Evolutionary conservation across 2,888 invertebrate species (phyloP), one percentile per base, ranked within the genome.

Genomic region (Acleris cristana): DNA sequence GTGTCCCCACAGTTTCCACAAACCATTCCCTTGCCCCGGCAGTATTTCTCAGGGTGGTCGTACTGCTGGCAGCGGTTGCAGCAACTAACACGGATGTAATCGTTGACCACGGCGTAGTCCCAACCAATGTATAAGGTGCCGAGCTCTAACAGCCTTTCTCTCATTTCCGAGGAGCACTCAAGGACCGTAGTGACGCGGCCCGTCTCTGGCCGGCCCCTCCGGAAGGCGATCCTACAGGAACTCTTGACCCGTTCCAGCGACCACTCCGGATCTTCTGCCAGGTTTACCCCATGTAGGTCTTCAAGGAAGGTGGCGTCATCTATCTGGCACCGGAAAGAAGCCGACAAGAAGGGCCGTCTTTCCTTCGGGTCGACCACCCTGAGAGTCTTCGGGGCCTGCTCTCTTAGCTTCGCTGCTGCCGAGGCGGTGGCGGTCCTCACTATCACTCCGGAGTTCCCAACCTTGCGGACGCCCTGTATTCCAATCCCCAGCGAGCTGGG

Each of bases 31-130:
- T 40, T 45, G 0, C 73, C 65, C 4, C 72, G 10, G 49, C 79
- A 80, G 40, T 70, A 72, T 3, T 75, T 75, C 2, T 76, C 79
- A 0, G 78, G 79, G 72, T 82, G 78, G 0, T 80, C 81, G 30
- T 79, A 80, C 1, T 71, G 71, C 19, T 82, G n/a, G n/a, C n/a
- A n/a, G n/a, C n/a, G n/a, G n/a, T n/a, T n/a, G n/a, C n/a, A n/a
- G n/a, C n/a, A n/a, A n/a, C n/a, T n/a, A n/a, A n/a, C n/a, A n/a
- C n/a, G n/a, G n/a, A n/a, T n/a, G n/a, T n/a, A n/a, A n/a, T n/a
- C n/a, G n/a, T n/a, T n/a, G n/a, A n/a, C n/a, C n/a, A n/a, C n/a
- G n/a, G n/a, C n/a, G n/a, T n/a, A n/a, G n/a, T n/a, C n/a, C n/a
- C n/a, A n/a, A n/a, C n/a, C n/a, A n/a, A n/a, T n/a, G n/a, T n/a